Evolutionary conservation across 2,797 vertebrate genomes (phyloP).

Genomic region (Micropoecilia bifurca): DNA sequence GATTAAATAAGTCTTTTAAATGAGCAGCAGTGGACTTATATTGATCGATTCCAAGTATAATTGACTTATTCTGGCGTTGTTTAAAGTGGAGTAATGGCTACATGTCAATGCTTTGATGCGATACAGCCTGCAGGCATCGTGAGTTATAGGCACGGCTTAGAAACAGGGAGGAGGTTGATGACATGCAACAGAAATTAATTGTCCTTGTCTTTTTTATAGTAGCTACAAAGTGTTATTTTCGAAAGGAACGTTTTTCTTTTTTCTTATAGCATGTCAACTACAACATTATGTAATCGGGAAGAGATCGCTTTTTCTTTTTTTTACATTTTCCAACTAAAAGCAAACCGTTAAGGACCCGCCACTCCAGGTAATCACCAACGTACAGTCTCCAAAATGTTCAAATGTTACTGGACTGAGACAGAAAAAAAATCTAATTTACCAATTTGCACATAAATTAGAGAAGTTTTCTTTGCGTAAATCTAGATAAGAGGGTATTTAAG

Average conservation of each 20-base stretch:
- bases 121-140: slow-evolving; percentile 43
- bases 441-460: background rate
- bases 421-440: background rate
- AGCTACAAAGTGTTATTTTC: background rate
- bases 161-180: slow-evolving; percentile 28
- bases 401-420: background rate
- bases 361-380: background rate
- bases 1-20: slow-evolving; percentile 73
- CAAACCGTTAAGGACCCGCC: background rate
- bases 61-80: slow-evolving; percentile 74
- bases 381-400: background rate
- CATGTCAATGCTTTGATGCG: slow-evolving; percentile 48
- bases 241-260: background rate
- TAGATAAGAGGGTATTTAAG: background rate
- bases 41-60: slow-evolving; percentile 74
- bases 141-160: slow-evolving; percentile 35
- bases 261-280: background rate
- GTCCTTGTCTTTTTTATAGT: background rate
- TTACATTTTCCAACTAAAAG: background rate
- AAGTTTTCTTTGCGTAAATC: background rate
- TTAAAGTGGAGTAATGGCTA: slow-evolving; percentile 62
- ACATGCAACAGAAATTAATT: slow-evolving; percentile 6
- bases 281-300: background rate
- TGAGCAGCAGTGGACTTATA: slow-evolving; percentile 61
- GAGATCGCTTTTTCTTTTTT: no score